Evolutionary conservation across 1,140 invertebrate species (phyloP), one percentile per base, ranked within the genome.

Genomic region (Drosophila azteca): DNA sequence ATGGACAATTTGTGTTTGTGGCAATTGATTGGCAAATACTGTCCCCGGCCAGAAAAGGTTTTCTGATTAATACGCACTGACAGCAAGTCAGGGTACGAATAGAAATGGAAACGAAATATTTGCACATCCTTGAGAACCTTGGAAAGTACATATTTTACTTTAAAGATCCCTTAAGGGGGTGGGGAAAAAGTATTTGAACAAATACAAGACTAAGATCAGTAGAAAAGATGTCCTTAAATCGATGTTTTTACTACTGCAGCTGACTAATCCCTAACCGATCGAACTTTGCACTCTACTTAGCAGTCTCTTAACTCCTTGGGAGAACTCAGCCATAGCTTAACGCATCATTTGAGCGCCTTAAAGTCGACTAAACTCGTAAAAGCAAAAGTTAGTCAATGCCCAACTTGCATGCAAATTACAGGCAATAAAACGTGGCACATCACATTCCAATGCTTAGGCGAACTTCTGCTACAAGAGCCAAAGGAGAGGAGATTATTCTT

Each of bases 21-120:
- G 88, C 82, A 90, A 90, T 90, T 90, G 88, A 90, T 90, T 90
- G 88, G 88, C 88, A 90, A 90, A 90, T 90, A 90, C 77, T 90
- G 87, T 88, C 71, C 84, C 71, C 84, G 82, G 65, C 73, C 71
- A 80, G 65, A 72, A 84, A 89, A 85, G 84, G 85, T 83, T 89
- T 71, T 35, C 79, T 89, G 79, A 89, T 89, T 89, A 89, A 89
- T 89, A 52, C 77, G 49, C 77, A 62, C 41, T 72, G 84, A 89
- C 85, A 82, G 66, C 67, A 76, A 87, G 69, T 74, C 73, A 64
- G 43, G 24, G 13, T 52, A 24, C 17, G 41, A 70, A 68, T 43
- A 13, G 29, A 54, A 26, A 41, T 39, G 35, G 35, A 11, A 39
- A 11, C 35, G 35, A 49, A 48, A 31, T 44, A 13, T 62, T 50